Evolutionary conservation across 2,797 vertebrate species (phyloP), one percentile per base, ranked within the genome.

Genomic region (Anisognathus igniventris): DNA sequence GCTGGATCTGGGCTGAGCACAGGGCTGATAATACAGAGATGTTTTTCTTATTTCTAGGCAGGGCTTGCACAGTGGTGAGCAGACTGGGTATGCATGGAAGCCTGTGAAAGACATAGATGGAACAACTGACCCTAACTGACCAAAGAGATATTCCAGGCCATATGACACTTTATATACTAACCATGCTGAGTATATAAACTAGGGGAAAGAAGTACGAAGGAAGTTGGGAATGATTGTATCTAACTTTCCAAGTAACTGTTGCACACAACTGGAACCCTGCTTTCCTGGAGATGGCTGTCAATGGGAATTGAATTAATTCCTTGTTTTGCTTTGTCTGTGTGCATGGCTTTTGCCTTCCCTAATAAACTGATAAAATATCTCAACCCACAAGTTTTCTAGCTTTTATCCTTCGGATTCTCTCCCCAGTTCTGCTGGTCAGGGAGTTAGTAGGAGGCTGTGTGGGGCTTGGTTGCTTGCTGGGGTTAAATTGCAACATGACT

Each of bases 371-470:
- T 15, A 9, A 50, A 74, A 54, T 42, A 39, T 24, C 27, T 61
- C 35, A 56, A 61, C 6, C 18, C 48, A 14, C 9, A 47, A 15
- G 5, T 28, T 54, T 54, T 81, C 27, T 24, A 30, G 31, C 5
- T 75, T 54, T 68, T 50, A 61, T 21, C 20, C 9, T 48, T 68
- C 17, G 19, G 17, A 37, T 58, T 58, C 57, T 37, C 17, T 14
- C 35, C 24, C 15, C 0, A 0, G 6, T 40, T 54, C 27, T 11
- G 5, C 25, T 5, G 6, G 17, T 5, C 5, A 9, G 42, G 5
- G 9, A 48, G 16, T 18, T 21, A 37, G 23, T 10, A 10, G 50
- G 31, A 24, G 11, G 9, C 16, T 44, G 4, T 4, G 12, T 67
- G 30, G 35, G 19, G 16, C 14, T 42, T 61, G 16, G 9, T 42